Evolutionary conservation across 2,888 invertebrate genomes (phyloP).

Genomic region (Amitus sp.): DNA sequence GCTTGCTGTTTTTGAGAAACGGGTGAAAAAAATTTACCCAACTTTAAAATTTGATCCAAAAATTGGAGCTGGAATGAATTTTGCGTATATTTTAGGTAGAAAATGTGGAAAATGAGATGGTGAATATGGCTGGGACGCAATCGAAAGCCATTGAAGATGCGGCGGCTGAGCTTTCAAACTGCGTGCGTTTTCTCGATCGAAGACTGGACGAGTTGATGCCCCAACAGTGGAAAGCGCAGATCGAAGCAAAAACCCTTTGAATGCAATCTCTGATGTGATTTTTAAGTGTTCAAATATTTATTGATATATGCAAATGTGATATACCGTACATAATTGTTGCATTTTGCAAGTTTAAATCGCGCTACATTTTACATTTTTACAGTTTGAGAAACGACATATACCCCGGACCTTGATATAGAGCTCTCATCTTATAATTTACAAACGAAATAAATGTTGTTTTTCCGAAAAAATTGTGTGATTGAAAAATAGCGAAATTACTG

Average conservation of each 20-base stretch:
- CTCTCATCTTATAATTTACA: neutral
- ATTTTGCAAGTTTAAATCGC: constrained; percentile 22
- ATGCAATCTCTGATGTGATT: constrained; percentile 20
- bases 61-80: too few species aligned
- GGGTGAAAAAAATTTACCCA: constrained; percentile 47
- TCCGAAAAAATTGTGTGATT: neutral
- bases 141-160: constrained; percentile 66
- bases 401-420: neutral
- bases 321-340: neutral
- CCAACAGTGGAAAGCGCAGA: constrained; percentile 63
- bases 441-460: neutral
- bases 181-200: constrained; percentile 66
- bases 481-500: too few species aligned
- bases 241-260: constrained; percentile 35
- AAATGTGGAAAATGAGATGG: constrained; percentile 60
- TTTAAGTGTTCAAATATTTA: constrained; percentile 24
- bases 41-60: constrained; percentile 5
- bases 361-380: constrained; percentile 38
- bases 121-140: constrained; percentile 64
- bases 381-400: neutral
- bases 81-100: constrained; percentile 38
- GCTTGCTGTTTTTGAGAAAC: constrained; percentile 64
- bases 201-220: constrained; percentile 67
- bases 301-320: constrained; percentile 31
- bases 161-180: constrained; percentile 62